These are phyloP conservation scores for Potamarius usumacintae DNA, from an alignment of 2,113 vertebrate species.

Conservation along the genomic window DNA sequence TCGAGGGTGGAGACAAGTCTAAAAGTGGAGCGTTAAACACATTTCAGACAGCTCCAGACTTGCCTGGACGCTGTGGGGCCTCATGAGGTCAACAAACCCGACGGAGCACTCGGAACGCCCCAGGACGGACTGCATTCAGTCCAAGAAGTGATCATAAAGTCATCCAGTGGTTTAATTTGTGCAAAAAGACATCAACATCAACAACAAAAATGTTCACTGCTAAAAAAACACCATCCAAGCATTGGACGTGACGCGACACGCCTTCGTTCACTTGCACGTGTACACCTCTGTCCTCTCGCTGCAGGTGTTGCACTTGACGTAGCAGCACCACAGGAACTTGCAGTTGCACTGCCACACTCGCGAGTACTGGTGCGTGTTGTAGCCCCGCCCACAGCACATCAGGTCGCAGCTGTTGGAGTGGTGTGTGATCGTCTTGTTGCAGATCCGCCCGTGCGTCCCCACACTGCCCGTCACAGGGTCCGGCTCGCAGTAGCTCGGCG, in stretches of 20 bases:
- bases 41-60: constrained; percentile 40
- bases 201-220: not conserved
- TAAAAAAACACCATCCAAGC: not conserved
- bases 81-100: constrained; percentile 4
- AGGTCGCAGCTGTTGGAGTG: constrained; percentile 91
- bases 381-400: constrained; percentile 97
- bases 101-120: no score
- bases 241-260: not conserved
- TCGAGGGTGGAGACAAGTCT: constrained; percentile 5
- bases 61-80: not conserved
- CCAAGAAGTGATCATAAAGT: not conserved
- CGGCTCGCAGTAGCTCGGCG: constrained; percentile 95
- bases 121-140: not conserved
- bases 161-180: constrained; percentile 13
- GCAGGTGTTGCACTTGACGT: constrained; percentile 97
- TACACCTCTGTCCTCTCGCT: constrained; percentile 97
- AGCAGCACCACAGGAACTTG: constrained; percentile 99
- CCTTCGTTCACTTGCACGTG: constrained; percentile 88
- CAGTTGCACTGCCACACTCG: constrained; percentile 99
- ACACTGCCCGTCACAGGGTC: constrained; percentile 87
- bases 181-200: constrained; percentile 18
- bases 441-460: constrained; percentile 91
- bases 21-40: not conserved
- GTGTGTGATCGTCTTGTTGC: constrained; percentile 93
- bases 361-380: constrained; percentile 98